Evolutionary conservation across 2,113 vertebrate genomes (phyloP).

Genomic region (Leuciscus idus): DNA sequence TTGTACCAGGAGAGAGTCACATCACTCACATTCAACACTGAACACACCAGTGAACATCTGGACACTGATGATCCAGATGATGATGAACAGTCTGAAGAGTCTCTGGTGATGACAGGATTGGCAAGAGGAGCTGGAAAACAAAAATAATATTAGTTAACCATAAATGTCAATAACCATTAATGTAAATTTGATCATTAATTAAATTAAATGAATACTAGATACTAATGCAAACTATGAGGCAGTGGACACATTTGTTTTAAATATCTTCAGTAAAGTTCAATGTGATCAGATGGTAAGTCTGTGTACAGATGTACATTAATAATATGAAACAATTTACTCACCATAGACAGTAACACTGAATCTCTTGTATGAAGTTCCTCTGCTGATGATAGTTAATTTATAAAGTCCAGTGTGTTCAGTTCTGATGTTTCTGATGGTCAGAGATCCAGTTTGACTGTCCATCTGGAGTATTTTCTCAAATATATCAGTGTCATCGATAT

Average conservation of each 20-base stretch:
- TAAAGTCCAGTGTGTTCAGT: neutral
- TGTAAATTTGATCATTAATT: no score
- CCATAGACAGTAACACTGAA: conserved; percentile 1
- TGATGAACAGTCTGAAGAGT: neutral
- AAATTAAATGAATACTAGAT: no score
- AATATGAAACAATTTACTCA: neutral
- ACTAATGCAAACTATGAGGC: no score
- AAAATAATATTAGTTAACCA: neutral
- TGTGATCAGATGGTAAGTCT: no score
- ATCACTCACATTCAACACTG: no score
- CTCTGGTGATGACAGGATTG: neutral
- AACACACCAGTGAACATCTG: neutral
- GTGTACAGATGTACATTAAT: no score
- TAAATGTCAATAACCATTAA: no score
- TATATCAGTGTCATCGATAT: neutral
- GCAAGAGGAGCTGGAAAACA: neutral
- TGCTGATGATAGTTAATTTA: neutral
- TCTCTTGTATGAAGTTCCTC: neutral
- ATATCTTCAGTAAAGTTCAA: no score
- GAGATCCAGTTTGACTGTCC: conserved; percentile 16
- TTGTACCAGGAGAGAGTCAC: no score
- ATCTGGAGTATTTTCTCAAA: neutral
- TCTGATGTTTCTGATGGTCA: conserved; percentile 31
- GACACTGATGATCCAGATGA: neutral
- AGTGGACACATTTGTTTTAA: no score